A percentile compares a stretch with the other conserved stretches of the same genome.
These are phyloP conservation scores for Gallinago paraguaiae DNA, from an alignment of 2,113 vertebrate genomes.

Conservation along the genomic window DNA sequence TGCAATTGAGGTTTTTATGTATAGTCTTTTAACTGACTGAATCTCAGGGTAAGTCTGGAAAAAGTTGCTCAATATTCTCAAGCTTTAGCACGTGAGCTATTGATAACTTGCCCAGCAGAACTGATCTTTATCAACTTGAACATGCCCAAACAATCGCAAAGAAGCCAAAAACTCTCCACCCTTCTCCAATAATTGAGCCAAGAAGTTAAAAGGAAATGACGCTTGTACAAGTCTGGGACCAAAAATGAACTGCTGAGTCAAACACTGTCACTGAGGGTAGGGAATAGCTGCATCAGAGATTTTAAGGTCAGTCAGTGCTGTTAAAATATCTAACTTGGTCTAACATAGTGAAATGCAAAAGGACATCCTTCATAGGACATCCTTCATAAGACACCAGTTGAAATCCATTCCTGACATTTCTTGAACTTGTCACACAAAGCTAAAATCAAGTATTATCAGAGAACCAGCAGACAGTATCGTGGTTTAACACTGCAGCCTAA, in stretches of 20 bases:
- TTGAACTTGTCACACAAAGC: not conserved
- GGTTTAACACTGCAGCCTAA: not conserved
- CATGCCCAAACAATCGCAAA: conserved; percentile 32
- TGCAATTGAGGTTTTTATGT: conserved; percentile 2
- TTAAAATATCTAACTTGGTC: not conserved
- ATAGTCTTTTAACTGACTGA: conserved; percentile 18
- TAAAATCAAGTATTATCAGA: not conserved
- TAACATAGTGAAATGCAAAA: not conserved
- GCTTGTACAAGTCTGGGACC: not conserved
- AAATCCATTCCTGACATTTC: not conserved
- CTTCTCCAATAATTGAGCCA: conserved; percentile 30
- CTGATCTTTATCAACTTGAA: conserved; percentile 22
- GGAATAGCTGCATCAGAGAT: not conserved
- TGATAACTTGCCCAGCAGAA: conserved; percentile 49
- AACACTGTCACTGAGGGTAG: not conserved
- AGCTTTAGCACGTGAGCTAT: conserved; percentile 7
- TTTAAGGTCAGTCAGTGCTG: not conserved
- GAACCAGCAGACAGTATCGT: not conserved
- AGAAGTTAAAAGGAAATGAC: conserved; percentile 22
- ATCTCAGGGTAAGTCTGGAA: conserved; percentile 3
- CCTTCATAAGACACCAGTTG: not conserved
- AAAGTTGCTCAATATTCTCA: conserved; percentile 48
- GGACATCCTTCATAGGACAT: not conserved
- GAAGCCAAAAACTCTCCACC: conserved; percentile 56
- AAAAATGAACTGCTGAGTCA: conserved; percentile 41